Evolutionary conservation across 2,888 invertebrate species (phyloP), one percentile per base, ranked within the genome.

Genomic region (Drosophila kambysellisi): DNA sequence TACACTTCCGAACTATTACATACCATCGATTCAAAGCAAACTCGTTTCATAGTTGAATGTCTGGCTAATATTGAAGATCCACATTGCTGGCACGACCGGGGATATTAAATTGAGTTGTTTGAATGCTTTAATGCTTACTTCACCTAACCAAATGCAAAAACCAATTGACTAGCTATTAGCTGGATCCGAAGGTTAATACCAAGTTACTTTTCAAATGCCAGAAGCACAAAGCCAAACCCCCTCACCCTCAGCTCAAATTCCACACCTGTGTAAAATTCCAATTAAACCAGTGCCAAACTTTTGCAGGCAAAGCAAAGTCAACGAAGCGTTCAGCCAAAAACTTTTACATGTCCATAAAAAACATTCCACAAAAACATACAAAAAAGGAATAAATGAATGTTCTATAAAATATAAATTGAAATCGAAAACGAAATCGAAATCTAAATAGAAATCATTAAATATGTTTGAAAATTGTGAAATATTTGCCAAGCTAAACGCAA

Each of bases 211-310:
- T 35, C 1, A 50, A 74, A 70, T 66, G 74, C 74, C 33, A 43
- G 37, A 39, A 63, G 20, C 77, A 67, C 67, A 76, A 64, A 71
- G 65, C 60, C 41, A 57, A 46, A 52, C 5, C 35, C 37, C 11
- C 41, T 29, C n/a, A 39, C 46, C 39, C 37, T 2, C 20, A 4
- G 2, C 7, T 9, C 35, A 25, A 29, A 30, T 32, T 17, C 57
- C 6, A 51, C 66, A 76, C 76, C 76, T 76, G 60, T 63, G 57
- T 9, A 59, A 79, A 85, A 85, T 88, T 84, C 83, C 88, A 84
- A 84, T 84, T 84, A 84, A 84, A 88, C 85, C 87, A 83, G 87
- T 87, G 82, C 88, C 81, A 82, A 84, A 84, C 79, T 84, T 84
- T 87, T 63, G 54, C 52, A 81, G 71, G 75, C 69, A 81, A 78